phyloP scores from a whole-genome alignment of 2,888 invertebrate species.

The Plutella xylostella region DNA sequence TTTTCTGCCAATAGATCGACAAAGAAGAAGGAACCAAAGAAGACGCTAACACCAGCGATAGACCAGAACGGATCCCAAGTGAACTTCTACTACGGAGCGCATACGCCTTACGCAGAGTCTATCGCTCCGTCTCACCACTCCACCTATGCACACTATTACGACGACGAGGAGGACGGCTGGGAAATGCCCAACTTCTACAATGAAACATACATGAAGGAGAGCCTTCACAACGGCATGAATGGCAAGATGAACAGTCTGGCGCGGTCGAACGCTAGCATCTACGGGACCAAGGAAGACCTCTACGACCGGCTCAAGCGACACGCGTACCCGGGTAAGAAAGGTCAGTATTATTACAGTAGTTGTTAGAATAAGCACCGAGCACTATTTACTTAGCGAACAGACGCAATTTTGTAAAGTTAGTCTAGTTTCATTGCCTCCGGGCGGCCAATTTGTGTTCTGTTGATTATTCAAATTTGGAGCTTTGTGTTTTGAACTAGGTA shows the following conservation, averaged over 20 bases:
- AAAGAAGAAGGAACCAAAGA: constrained; percentile 90
- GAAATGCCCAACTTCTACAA: constrained; percentile 98
- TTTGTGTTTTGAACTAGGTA: neutral
- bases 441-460: neutral
- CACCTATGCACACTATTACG: constrained; percentile 95
- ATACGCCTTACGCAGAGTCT: constrained; percentile 94
- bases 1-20: constrained; percentile 75
- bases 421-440: neutral
- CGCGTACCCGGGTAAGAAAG: constrained; percentile 94
- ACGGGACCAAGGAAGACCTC: constrained; percentile 94
- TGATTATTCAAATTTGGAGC: neutral
- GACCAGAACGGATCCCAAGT: constrained; percentile 95
- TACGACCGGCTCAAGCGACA: constrained; percentile 96
- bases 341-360: constrained; percentile 68
- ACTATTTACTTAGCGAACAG: constrained; percentile 24
- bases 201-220: constrained; percentile 96
- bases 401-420: neutral
- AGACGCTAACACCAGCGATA: constrained; percentile 87
- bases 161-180: constrained; percentile 97
- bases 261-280: constrained; percentile 92
- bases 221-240: constrained; percentile 86
- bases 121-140: constrained; percentile 96
- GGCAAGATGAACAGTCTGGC: constrained; percentile 94
- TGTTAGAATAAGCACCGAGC: constrained; percentile 42
- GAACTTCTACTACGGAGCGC: constrained; percentile 96